Percentiles rank a stretch among this genome's conserved stretches.
Conservation (phyloP, 1,140 invertebrate genomes). For the Cryptotermes secundus region DNA sequence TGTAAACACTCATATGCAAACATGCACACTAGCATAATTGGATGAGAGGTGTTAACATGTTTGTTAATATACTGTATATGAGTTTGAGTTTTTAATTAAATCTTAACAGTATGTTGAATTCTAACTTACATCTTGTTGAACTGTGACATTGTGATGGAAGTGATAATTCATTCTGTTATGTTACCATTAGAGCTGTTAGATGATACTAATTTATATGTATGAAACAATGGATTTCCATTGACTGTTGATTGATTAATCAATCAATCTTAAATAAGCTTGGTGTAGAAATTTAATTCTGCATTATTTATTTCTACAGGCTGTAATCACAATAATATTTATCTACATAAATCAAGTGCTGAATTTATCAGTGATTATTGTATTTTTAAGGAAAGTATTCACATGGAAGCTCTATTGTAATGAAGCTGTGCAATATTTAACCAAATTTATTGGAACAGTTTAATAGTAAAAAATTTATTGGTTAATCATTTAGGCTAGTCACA, state of each 20-base stretch:
- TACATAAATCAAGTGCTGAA: not conserved
- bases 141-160: not conserved
- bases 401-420: not conserved
- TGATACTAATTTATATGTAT: not conserved
- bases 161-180: not conserved
- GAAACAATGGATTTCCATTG: slow-evolving; percentile 17
- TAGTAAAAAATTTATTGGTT: not conserved
- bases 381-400: not conserved
- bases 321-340: not conserved
- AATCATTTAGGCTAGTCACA: not conserved
- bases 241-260: slow-evolving; percentile 18
- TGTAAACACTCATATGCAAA: not conserved
- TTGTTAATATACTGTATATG: not conserved
- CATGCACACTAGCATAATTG: not conserved
- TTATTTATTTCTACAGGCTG: not conserved
- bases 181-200: not conserved
- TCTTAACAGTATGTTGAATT: not conserved
- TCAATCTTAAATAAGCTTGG: not conserved
- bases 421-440: not conserved
- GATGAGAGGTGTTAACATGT: not conserved
- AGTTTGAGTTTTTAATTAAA: not conserved
- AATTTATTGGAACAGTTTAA: not conserved
- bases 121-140: not conserved
- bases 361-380: not conserved
- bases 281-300: not conserved